Evolutionary conservation across 2,113 vertebrate genomes (phyloP).

Genomic region (Nesogale talazaci): DNA sequence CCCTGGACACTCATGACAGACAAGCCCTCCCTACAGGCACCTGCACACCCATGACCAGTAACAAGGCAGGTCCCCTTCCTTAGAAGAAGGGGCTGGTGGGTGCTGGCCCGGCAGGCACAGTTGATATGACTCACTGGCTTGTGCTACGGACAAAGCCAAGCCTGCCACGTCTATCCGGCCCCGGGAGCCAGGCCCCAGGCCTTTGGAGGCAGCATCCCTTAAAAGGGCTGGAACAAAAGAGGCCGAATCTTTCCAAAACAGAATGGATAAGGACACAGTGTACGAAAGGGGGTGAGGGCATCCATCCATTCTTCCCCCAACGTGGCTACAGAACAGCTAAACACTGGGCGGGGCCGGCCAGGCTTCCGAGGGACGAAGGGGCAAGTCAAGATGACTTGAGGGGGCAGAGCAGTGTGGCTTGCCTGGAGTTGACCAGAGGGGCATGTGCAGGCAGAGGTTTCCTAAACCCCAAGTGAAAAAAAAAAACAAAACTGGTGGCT

Average conservation of each 20-base stretch:
- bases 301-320: neutral
- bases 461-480: neutral
- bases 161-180: conserved; percentile 34
- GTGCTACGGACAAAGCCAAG: neutral
- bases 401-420: conserved; percentile 7
- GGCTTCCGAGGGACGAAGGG: neutral
- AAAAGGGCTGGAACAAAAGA: conserved; percentile 65
- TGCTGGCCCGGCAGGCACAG: neutral
- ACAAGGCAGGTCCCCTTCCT: neutral
- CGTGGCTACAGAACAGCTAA: neutral
- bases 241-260: conserved; percentile 65
- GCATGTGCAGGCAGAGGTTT: neutral
- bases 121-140: neutral
- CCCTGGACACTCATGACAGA: neutral
- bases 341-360: too few relatives aligned
- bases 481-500: neutral
- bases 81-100: neutral
- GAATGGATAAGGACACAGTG: conserved; percentile 44
- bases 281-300: conserved; percentile 14
- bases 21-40: neutral
- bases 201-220: conserved; percentile 56
- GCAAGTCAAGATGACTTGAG: neutral
- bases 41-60: too few relatives aligned
- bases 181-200: conserved; percentile 51
- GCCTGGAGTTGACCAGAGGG: conserved; percentile 8